Base-by-base conservation (phyloP, 2,888 invertebrate species). In the Periphyllus acericola region DNA sequence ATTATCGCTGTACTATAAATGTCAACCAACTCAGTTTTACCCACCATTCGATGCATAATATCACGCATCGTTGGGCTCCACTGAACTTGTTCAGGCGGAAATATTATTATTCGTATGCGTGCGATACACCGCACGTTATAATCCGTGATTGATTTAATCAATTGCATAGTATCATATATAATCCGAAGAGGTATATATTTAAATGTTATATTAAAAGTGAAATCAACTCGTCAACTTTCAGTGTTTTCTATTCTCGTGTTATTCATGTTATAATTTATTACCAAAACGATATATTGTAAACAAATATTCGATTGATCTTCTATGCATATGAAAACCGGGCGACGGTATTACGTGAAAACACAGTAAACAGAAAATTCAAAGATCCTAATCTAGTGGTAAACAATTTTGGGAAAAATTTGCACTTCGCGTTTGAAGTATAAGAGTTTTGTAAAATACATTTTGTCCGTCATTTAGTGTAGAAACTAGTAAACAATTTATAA, bases 1-100 rank as follows among this genome's bases (percentile, higher is more conserved):
- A 68, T 66, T 68, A 81, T 81, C n/a, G n/a, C n/a, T 36, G 40
- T 68, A 40, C n/a, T 81, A 81, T 3, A 81, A 78, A 29, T 66
- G 6, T 68, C 40, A 68, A 81, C 29, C 29, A 55, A 52, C 4
- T 40, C 19, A n/a, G 60, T 81, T 81, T 68, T 36, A 81, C 29
- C n/a, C 11, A 66, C 19, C 40, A 40, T 9, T n/a, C n/a, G 21
- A 21, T 40, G 40, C 19, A 81, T 40, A 81, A 66, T 80, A 81
- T 29, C 40, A 40, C 11, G 40, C 66, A 40, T 3, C 40, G 40
- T 29, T 21, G 66, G 17, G 40, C 29, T 4, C 29, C 72, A 21
- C 21, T 21, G 21, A 21, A n/a, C 25, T 81, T 46, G 40, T 68
- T 71, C 68, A 29, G 25, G 17, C 36, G 46, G 14, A 82, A 46